Evolutionary conservation across 2,797 vertebrate species (phyloP), one percentile per base, ranked within the genome.

Genomic region (Coendou prehensilis): DNA sequence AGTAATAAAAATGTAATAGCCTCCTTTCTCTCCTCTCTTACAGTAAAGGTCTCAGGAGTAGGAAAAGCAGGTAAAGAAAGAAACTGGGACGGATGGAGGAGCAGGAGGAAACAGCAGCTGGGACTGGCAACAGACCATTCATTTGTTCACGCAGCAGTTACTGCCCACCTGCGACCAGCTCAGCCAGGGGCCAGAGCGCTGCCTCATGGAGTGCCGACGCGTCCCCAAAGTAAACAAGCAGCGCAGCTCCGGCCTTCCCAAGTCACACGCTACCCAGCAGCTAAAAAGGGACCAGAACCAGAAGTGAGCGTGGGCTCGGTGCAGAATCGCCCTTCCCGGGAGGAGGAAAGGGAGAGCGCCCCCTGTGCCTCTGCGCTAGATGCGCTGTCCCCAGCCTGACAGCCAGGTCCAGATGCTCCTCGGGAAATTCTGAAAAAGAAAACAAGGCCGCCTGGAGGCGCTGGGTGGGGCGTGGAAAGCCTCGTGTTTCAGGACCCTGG

Each of bases 331-430:
- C 56, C 75, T 69, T 83, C 89, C 69, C 41, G n/a, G 50, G n/a
- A 76, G 59, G 92, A 91, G 83, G 92, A 97, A 96, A 96, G 91
- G 45, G 75, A 89, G 93, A 91, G 91, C 52, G 9, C 57, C 94
- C 76, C 20, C 78, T 90, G 79, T 69, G 33, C 50, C 52, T 80
- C 94, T 93, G 50, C 64, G n/a, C 47, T 28, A 28, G 59, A 10
- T 59, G 20, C 10, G 59, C 59, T 3, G 9, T 61, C 59, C 59
- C 59, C 23, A 61, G 52, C 59, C 59, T 61, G 59, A 28, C 59
- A 61, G 59, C 59, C 59, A 10, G 59, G 14, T 78, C 56, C n/a
- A 93, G 57, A 47, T 23, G 50, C n/a, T 81, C 90, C 67, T 84
- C 86, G 45, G 7, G 57, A 92, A 95, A 69, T 59, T 52, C 76